A percentile compares a stretch with the other conserved stretches of the same genome.
These are phyloP conservation scores for Alloscopus bannaensis DNA, from an alignment of 2,888 invertebrate genomes.

Conservation along the genomic window DNA sequence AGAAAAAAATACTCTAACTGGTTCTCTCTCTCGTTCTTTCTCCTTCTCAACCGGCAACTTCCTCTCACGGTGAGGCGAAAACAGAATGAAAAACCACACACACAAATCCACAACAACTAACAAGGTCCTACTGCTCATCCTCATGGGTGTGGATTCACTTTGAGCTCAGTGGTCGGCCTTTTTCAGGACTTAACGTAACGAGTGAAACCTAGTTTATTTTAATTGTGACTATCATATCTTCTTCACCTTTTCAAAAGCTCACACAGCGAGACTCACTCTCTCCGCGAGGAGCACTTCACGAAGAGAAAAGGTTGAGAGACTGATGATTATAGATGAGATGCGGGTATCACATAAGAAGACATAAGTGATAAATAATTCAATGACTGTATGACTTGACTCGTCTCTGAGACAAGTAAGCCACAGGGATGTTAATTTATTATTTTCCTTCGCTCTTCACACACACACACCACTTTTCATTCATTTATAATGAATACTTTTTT, in stretches of 20 bases:
- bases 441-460: constrained; percentile 45
- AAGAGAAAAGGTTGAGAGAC: no score
- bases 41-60: constrained; percentile 42
- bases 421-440: constrained; percentile 53
- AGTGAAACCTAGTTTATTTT: constrained; percentile 52
- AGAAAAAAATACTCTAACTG: not conserved
- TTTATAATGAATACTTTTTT: constrained; percentile 34
- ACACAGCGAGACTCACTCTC: not conserved
- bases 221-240: constrained; percentile 34
- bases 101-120: no score
- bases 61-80: constrained; percentile 19
- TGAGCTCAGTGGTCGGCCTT: constrained; percentile 40
- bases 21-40: not conserved
- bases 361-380: constrained; percentile 51
- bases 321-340: no score
- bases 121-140: no score
- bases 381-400: constrained; percentile 37
- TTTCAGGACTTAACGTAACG: constrained; percentile 37
- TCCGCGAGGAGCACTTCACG: not conserved
- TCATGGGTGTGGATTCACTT: constrained; percentile 47
- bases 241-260: constrained; percentile 22
- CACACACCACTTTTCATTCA: constrained; percentile 54
- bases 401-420: constrained; percentile 45
- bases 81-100: constrained; percentile 20
- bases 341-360: no score